Evolutionary conservation across 37 sponge, comb jelly and placozoan species (phyloP), one percentile per base, ranked within the genome.

Genomic region (Corticium candelabrum): DNA sequence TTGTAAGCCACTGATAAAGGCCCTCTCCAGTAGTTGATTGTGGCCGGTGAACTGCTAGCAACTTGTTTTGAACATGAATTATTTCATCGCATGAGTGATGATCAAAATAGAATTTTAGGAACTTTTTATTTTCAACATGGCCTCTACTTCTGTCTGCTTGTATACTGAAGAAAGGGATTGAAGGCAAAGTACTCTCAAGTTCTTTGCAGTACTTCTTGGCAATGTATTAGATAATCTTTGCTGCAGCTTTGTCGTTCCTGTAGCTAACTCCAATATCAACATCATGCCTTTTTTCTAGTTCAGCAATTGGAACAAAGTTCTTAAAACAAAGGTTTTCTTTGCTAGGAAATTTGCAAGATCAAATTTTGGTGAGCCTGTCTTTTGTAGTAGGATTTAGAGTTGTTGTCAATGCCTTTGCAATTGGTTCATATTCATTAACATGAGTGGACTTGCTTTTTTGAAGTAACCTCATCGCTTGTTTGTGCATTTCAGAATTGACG

Each of bases 261-360:
- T 80, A 82, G 39, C 68, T 40, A 41, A 68, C 21, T 4, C 82
- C 86, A 33, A 82, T 1, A 43, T 86, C 76, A 30, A 86, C 86
- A 27, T 82, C 82, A 56, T 86, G 82, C n/a, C 75, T 34, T 35
- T 74, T 56, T 34, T 80, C 41, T 31, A 85, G 77, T 34, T 85
- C 76, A 69, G 76, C 73, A 32, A 70, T 29, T 32, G 33, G 5
- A 7, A 4, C 73, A 4, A 70, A 29, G 5, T 35, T 70, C 36
- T 7, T 15, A 15, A 70, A 34, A 29, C 31, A 4, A 5, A 70
- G 4, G 36, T 70, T 4, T 70, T 70, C 73, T 70, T 34, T 4
- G 29, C 7, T 29, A 70, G 35, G 5, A 70, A 4, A 5, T 70
- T 29, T 15, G 73, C 73, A 15, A 70, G 4, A 32, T 70, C 73